Evolutionary conservation across 92 coral and sea anemone genomes (phyloP).

Genomic region (Heliopora coerulea): DNA sequence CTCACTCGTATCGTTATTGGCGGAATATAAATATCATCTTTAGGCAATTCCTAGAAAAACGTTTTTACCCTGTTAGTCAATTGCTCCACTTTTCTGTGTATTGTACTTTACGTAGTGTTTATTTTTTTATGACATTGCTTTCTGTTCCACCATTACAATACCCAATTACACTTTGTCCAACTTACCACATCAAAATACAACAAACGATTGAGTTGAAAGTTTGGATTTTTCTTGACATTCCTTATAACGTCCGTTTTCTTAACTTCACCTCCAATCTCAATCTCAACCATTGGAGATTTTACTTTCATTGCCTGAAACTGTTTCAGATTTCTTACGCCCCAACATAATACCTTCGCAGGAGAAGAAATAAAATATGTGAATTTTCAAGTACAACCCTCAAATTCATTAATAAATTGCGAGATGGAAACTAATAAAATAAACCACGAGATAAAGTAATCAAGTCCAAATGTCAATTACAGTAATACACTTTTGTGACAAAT

Average conservation of each 20-base stretch:
- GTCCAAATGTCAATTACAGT: too few relatives aligned
- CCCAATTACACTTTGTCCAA: too few relatives aligned
- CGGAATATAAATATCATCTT: conserved; percentile 87
- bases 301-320: conserved; percentile 79
- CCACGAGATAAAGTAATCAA: too few relatives aligned
- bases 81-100: too few relatives aligned
- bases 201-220: conserved; percentile 80
- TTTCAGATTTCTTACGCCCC: conserved; percentile 98
- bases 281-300: conserved; percentile 87
- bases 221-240: conserved; percentile 88
- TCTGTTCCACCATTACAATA: too few relatives aligned
- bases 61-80: background rate
- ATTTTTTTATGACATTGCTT: too few relatives aligned
- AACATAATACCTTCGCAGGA: conserved; percentile 70
- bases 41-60: conserved; percentile 68
- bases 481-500: too few relatives aligned
- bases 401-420: too few relatives aligned
- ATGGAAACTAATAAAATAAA: too few relatives aligned
- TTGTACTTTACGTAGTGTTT: too few relatives aligned
- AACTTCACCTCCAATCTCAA: conserved; percentile 90
- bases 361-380: background rate
- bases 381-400: background rate
- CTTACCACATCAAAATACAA: conserved; percentile 90
- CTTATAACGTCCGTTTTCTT: conserved; percentile 71
- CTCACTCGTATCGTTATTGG: conserved; percentile 94